Conservation (phyloP, 2,888 invertebrate genomes). For the Heliconius ethilla region DNA sequence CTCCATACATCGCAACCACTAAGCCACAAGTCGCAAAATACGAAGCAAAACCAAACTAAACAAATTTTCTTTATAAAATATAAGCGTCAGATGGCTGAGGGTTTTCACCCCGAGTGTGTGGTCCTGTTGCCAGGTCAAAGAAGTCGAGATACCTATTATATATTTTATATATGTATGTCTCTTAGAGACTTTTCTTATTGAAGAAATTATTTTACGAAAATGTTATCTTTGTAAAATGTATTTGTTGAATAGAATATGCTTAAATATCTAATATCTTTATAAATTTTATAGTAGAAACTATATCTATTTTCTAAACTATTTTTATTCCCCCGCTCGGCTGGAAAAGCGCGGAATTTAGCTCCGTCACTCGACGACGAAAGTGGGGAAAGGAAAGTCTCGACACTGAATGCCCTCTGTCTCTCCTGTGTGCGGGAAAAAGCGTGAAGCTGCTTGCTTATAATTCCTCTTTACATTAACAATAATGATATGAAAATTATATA, state of each 20-base stretch:
- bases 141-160: conserved; percentile 1
- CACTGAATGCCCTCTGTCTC: no score
- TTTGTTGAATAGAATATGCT: no score
- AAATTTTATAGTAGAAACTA: no score
- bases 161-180: not conserved
- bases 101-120: conserved; percentile 11
- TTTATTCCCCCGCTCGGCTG: not conserved
- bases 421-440: not conserved
- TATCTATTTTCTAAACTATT: no score
- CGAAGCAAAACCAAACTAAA: conserved; percentile 5
- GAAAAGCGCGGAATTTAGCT: not conserved
- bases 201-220: not conserved
- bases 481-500: not conserved
- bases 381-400: not conserved
- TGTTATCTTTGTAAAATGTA: no score
- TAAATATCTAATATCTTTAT: no score
- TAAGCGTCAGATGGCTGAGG: conserved; percentile 17
- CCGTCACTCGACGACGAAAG: no score
- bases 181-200: not conserved
- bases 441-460: not conserved
- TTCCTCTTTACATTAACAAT: not conserved
- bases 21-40: not conserved
- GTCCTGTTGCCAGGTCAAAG: conserved; percentile 22
- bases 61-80: conserved; percentile 21
- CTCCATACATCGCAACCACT: not conserved